phyloP scores from a whole-genome alignment of 2,797 vertebrate genomes.

The Menidia menidia region DNA sequence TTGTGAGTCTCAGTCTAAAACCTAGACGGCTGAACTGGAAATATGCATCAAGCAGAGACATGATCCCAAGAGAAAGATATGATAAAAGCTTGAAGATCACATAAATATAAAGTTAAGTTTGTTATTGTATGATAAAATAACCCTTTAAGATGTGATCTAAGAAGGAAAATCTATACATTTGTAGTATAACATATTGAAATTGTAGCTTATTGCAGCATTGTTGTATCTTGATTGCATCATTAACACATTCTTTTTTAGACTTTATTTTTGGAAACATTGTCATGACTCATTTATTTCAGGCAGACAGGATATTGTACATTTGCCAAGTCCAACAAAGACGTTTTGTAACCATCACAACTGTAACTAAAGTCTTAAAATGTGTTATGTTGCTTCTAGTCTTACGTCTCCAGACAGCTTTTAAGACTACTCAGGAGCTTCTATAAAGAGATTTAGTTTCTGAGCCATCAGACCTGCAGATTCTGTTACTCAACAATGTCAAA shows the following conservation, averaged over 20 bases:
- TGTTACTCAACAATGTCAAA: background rate
- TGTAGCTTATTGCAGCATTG: slow-evolving; percentile 1
- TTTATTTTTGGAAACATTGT: background rate
- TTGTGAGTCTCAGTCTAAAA: slow-evolving; percentile 38
- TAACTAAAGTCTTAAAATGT: background rate
- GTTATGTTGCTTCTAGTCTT: background rate
- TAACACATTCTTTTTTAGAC: background rate
- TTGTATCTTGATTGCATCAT: background rate
- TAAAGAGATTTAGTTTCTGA: background rate
- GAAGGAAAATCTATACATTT: background rate
- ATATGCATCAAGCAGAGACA: slow-evolving; percentile 43
- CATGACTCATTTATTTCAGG: background rate
- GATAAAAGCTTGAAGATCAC: slow-evolving; percentile 48
- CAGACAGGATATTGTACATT: slow-evolving; percentile 1
- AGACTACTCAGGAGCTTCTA: background rate
- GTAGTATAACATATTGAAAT: background rate
- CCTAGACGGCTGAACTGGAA: slow-evolving; percentile 39
- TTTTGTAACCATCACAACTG: background rate
- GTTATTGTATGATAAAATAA: slow-evolving; percentile 3
- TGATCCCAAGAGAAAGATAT: slow-evolving; percentile 17
- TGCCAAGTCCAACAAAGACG: background rate
- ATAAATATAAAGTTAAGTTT: slow-evolving; percentile 2
- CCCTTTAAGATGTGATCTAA: background rate
- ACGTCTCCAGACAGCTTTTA: background rate
- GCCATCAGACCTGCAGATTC: background rate